Base-by-base conservation (phyloP, 2,888 invertebrate species). In the Drosophila pseudotakahashii region DNA sequence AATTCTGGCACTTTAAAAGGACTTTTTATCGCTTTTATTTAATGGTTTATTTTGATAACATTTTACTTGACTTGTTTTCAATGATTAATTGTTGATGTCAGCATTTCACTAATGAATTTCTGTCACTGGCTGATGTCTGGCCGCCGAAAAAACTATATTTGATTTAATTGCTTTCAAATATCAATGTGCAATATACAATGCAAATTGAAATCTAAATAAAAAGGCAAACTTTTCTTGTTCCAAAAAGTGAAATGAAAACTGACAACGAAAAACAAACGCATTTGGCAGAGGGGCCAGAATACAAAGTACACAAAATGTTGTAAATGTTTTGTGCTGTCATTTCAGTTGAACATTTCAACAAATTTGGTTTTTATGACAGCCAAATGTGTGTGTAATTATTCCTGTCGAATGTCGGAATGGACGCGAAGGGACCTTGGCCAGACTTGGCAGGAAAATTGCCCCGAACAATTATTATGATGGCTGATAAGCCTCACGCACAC, bases 391-490 rank as follows among this genome's bases (percentile, higher is more conserved):
- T 84, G 87, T 82, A 82, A 83, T 81, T 81, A 86, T 85, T 78
- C 76, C 86, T 69, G 73, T 64, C 64, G 64, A 57, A 48, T 57
- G 53, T 54, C 76, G 63, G 37, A 67, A 68, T 50, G 64, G 61
- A 50, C 60, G 50, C 54, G 50, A 16, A 19, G 59, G 52, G 53
- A 63, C 64, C 53, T 72, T 73, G 59, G 55, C 39, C 66, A 57
- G 52, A 58, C 73, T 52, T 81, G 74, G 67, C 76, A 69, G 77
- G 66, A 48, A 85, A 83, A 87, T 84, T 79, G 79, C 75, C 85
- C 78, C 79, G 79, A 87, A 87, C 85, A 83, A 83, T 83, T 83
- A 83, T 87, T 84, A 83, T 87, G 87, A 82, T 82, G 87, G 79
- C 69, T 87, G 87, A 84, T 84, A 82, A 84, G 85, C 79, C 72